phyloP scores from a whole-genome alignment of 1,140 invertebrate species.

The Leptinotarsa texana region DNA sequence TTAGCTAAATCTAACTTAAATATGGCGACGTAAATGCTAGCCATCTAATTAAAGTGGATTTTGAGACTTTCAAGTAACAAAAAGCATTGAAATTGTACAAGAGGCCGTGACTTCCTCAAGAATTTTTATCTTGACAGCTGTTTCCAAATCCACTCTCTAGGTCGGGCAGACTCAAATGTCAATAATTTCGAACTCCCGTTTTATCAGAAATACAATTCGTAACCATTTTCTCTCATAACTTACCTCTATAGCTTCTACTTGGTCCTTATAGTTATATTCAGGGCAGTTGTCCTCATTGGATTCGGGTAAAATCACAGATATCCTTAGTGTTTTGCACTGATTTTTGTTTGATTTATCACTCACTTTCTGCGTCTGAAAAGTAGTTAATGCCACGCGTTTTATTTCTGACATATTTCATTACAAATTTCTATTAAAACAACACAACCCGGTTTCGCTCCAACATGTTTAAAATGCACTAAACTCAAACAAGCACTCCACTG shows the following conservation, averaged over 20 bases:
- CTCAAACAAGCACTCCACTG: slow-evolving; percentile 40
- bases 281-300: slow-evolving; percentile 68
- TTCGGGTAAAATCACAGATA: slow-evolving; percentile 63
- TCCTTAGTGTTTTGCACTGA: slow-evolving; percentile 58
- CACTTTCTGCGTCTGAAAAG: slow-evolving; percentile 48
- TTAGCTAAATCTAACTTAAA: slow-evolving; percentile 49
- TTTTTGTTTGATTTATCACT: slow-evolving; percentile 45
- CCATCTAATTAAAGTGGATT: slow-evolving; percentile 42
- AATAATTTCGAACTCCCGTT: slow-evolving; percentile 9
- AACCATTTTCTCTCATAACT: slow-evolving; percentile 58
- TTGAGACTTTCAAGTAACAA: slow-evolving; percentile 18
- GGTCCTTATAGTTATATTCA: slow-evolving; percentile 68
- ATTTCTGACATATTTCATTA: slow-evolving; percentile 55
- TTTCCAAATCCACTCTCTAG: slow-evolving; percentile 2
- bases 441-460: slow-evolving; percentile 52
- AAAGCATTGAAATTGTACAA: slow-evolving; percentile 17
- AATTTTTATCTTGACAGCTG: slow-evolving; percentile 25
- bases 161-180: background rate
- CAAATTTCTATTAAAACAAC: slow-evolving; percentile 47
- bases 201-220: slow-evolving; percentile 41
- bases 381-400: slow-evolving; percentile 48
- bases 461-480: slow-evolving; percentile 53
- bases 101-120: slow-evolving; percentile 10
- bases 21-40: slow-evolving; percentile 49
- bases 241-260: slow-evolving; percentile 65